Evolutionary conservation across 2,888 invertebrate genomes (phyloP), one percentile per base, ranked within the genome.

Genomic region (Azorinus chamasolen): DNA sequence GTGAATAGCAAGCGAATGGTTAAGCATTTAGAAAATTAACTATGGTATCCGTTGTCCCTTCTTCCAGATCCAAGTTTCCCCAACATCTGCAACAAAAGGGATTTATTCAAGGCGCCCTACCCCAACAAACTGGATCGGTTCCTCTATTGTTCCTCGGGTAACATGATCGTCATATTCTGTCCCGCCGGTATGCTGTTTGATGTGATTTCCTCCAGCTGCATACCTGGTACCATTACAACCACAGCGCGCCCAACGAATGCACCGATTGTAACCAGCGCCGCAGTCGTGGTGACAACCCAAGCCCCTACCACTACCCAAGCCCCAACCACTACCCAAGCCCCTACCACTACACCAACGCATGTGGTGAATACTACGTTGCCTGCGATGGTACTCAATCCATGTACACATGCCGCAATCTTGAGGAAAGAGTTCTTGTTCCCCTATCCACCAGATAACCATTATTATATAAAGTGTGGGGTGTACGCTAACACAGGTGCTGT

Each of bases 401-500:
- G 85, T 45, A 82, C 79, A 5, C 70, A 72, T 10, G 75, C 74
- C 0, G 75, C 78, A 32, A 68, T 80, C 16, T 48, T 64, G 1
- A 27, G 48, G 1, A 65, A 65, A 14, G 24, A 77, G 14, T 80
- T 78, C 57, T 74, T 76, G 53, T 84, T 82, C 66, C 73, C 83
- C 0, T 78, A 83, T 61, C 85, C 87, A 2, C 46, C 45, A 2
- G 80, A 87, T 51, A 77, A 79, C 2, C 73, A 66, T 24, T 78
- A 69, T 16, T 87, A 78, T 63, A 87, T 87, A 57, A 78, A 83
- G 41, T 87, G 87, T 57, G 78, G 83, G 46, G 77, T 78, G 32
- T 80, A 82, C 24, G 78, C 85, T 0, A 69, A 61, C 20, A 58
- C 77, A 14, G 86, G 84, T 16, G 66, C 69, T 10, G 71, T 87